phyloP scores from a whole-genome alignment of 2,113 vertebrate species.

The Clarias magur region DNA sequence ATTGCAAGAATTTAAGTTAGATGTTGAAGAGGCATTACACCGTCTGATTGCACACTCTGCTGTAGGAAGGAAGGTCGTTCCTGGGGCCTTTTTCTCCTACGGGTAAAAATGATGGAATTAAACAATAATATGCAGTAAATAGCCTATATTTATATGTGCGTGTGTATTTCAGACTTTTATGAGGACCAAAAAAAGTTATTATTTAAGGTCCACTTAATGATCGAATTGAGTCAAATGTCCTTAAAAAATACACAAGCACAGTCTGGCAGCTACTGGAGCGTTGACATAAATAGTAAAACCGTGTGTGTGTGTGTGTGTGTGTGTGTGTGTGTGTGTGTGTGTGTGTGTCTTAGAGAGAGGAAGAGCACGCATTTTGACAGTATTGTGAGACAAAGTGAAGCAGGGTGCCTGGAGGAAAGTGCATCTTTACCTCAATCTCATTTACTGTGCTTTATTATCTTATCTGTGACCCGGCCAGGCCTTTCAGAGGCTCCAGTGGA shows the following conservation, averaged over 20 bases:
- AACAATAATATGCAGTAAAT: constrained; percentile 64
- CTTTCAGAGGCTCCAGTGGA: not conserved
- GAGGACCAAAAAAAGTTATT: not conserved
- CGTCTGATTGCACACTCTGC: not conserved
- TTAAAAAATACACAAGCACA: not conserved
- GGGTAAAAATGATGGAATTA: constrained; percentile 75
- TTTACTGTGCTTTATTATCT: not conserved
- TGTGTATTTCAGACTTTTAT: not conserved
- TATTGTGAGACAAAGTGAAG: not conserved
- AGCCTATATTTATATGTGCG: constrained; percentile 49
- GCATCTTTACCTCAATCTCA: constrained; percentile 4
- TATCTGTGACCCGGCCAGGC: not conserved
- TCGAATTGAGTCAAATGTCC: not conserved
- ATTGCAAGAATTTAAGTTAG: no score
- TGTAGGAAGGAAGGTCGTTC: constrained; percentile 55
- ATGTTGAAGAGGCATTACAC: no score
- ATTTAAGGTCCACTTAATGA: not conserved
- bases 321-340: not conserved
- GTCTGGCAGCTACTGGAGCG: not conserved
- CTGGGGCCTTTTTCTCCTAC: constrained; percentile 57
- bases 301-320: not conserved
- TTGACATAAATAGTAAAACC: not conserved
- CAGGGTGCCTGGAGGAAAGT: not conserved
- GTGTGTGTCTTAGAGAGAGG: not conserved
- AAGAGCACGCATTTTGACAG: not conserved